Percentiles rank a stretch among this genome's conserved stretches.
Evolutionary conservation across 1,140 invertebrate species (phyloP).

Genomic region (Rhopalosiphum maidis): DNA sequence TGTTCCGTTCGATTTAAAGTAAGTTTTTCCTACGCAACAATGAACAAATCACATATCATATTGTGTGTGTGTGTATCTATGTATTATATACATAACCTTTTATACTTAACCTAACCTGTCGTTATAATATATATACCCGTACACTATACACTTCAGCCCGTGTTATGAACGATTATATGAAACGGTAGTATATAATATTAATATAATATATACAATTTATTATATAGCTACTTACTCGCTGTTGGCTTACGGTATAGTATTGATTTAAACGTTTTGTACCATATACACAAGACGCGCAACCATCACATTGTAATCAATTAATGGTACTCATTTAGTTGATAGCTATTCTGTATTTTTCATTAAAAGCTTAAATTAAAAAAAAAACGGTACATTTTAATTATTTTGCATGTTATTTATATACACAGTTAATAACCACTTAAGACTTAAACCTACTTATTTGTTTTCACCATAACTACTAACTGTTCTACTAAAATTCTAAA

Average conservation of each 20-base stretch:
- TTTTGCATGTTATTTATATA: not conserved
- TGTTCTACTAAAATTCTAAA: not conserved
- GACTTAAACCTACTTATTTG: not conserved
- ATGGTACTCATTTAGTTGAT: not conserved
- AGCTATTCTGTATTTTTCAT: not conserved
- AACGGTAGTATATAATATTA: not conserved
- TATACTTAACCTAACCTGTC: not conserved
- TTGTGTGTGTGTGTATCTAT: not conserved
- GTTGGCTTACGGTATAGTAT: not conserved
- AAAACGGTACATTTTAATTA: too few species aligned
- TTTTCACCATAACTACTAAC: not conserved
- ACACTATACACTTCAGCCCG: not conserved
- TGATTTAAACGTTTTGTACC: not conserved
- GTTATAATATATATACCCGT: too few species aligned
- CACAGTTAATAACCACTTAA: not conserved
- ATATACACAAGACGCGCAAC: not conserved
- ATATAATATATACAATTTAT: not conserved
- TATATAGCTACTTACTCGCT: not conserved
- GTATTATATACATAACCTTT: too few species aligned
- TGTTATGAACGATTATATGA: not conserved
- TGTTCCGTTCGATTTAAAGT: not conserved
- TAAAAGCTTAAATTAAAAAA: not conserved
- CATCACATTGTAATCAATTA: not conserved
- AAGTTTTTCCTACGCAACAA: not conserved
- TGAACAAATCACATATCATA: not conserved